Base-by-base conservation (phyloP, 1,140 invertebrate genomes). In the Galleria mellonella region DNA sequence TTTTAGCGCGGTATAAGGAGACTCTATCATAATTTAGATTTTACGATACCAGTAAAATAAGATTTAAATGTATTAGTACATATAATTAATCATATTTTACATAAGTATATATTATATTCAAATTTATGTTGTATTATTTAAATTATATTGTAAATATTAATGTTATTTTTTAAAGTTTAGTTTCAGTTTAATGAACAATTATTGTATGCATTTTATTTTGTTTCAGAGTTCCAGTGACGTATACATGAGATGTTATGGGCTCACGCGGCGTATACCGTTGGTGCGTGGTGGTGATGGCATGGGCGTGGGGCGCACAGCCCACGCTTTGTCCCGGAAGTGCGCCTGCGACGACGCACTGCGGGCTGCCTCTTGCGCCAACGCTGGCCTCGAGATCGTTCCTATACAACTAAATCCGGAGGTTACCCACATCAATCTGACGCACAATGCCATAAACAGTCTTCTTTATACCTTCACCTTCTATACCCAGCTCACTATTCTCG, bases 321-420 rank as follows among this genome's bases (percentile, higher is more conserved):
- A 92, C 91, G 33, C 89, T 95, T 31, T 96, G 95, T 78, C 95
- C 95, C 88, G 90, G 12, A 89, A 91, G 51, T 97, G 95, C 72
- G 87, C 87, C 32, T 97, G 95, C 87, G 91, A 95, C 87, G 93
- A 96, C 74, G 90, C 94, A 15, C 83, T 90, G 17, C 88, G 94
- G 32, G 89, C 89, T 9, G 91, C 91, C 1, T 89, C 91, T 35
- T 97, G 95, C 73, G 91, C 91, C 45, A 90, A 90, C 53, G 93
- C 92, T 8, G 89, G 88, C 35, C 88, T 96, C 35, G 94, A 95
- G 71, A 91, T 95, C 54, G 92, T 96, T 23, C 95, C 95, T 27
- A 95, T 96, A 47, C 94, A 95, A 65, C 88, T 96, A 54, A 96
- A 96, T 71, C 94, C 93, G n/a, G 92, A 94, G 66, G 89, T 94